Evolutionary conservation across 2,888 invertebrate genomes (phyloP).

Genomic region (Lycia hirtaria): DNA sequence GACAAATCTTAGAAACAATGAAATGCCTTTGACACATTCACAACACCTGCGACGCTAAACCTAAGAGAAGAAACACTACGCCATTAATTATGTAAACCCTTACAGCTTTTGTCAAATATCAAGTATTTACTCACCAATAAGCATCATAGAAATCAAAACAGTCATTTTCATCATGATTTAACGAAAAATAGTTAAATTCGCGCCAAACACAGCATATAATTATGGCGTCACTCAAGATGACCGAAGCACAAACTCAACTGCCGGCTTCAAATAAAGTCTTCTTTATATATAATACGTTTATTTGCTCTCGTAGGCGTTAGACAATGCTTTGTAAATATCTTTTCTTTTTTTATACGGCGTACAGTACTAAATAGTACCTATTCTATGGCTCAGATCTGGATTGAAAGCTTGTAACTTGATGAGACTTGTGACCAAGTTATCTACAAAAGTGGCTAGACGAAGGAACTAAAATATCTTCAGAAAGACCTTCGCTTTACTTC

Average conservation of each 20-base stretch:
- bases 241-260: not conserved
- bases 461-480: not conserved
- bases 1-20: no score
- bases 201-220: not conserved
- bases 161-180: conserved; percentile 2
- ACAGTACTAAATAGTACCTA: not conserved
- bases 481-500: not conserved
- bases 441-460: not conserved
- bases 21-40: no score
- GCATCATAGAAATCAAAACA: conserved; percentile 3
- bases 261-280: not conserved
- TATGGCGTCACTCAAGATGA: conserved; percentile 4
- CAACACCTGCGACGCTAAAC: no score
- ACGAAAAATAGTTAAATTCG: not conserved
- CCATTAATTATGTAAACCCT: no score
- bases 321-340: conserved; percentile 14
- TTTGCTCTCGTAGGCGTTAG: conserved; percentile 16
- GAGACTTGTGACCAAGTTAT: not conserved
- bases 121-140: conserved; percentile 17
- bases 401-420: not conserved
- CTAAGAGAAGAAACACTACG: no score
- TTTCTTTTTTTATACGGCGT: conserved; percentile 5
- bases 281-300: conserved; percentile 20
- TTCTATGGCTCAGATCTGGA: not conserved
- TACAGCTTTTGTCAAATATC: not conserved